Conservation (phyloP, 2,797 vertebrate genomes). For the Sebastes reedi region DNA sequence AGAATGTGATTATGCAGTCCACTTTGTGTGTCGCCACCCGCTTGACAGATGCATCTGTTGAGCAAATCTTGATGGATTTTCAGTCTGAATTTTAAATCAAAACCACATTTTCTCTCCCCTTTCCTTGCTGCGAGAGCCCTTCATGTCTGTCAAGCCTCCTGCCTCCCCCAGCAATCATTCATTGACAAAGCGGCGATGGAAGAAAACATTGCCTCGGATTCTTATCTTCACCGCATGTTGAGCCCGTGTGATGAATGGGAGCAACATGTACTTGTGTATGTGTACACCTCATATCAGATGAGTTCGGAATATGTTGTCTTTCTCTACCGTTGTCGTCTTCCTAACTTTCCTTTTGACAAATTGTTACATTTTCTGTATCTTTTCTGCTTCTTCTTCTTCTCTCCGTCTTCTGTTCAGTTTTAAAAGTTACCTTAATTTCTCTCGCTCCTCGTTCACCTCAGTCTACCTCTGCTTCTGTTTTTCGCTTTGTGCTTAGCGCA, state of each 20-base stretch:
- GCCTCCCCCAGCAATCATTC: constrained; percentile 60
- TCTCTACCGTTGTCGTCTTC: constrained; percentile 16
- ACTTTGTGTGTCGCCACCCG: constrained; percentile 68
- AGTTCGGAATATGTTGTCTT: constrained; percentile 15
- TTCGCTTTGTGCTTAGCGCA: constrained; percentile 37
- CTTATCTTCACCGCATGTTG: constrained; percentile 54
- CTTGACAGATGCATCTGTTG: constrained; percentile 82
- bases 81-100: constrained; percentile 76
- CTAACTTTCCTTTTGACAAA: constrained; percentile 27
- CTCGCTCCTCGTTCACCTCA: constrained; percentile 11
- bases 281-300: constrained; percentile 32
- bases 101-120: constrained; percentile 60
- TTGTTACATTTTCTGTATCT: constrained; percentile 7
- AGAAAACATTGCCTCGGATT: constrained; percentile 63
- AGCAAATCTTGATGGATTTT: constrained; percentile 85
- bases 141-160: constrained; percentile 50
- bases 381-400: not conserved
- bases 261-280: constrained; percentile 24
- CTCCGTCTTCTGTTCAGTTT: not conserved
- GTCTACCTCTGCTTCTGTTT: constrained; percentile 13
- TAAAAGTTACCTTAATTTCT: constrained; percentile 22
- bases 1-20: constrained; percentile 75
- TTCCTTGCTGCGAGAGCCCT: constrained; percentile 39
- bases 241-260: constrained; percentile 62
- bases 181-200: constrained; percentile 64